Base-by-base conservation (phyloP, 2,888 invertebrate genomes). In the Trachelus iudaicus region DNA sequence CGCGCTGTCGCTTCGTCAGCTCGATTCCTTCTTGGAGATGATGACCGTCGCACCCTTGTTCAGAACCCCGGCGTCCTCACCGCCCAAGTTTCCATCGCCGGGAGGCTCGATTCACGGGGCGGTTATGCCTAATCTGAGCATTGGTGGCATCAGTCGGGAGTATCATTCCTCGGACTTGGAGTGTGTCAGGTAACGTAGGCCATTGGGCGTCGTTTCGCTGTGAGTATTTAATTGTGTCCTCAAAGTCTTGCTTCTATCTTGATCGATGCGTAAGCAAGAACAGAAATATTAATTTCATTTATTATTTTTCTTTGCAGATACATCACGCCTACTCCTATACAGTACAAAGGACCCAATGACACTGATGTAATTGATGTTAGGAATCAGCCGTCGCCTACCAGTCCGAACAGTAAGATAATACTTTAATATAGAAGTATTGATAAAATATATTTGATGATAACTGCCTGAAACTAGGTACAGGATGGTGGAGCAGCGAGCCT, bases 1-100 rank as follows among this genome's bases (percentile, higher is more conserved):
- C 92, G 97, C 98, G 75, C 93, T 99, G 84, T 98, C 98, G 75
- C 93, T 98, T 89, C 95, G 96, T 73, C 98, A 99, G 91, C 93
- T 99, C 87, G 98, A 99, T 91, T 93, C 93, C 73, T 99, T 98
- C 92, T 93, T 99, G 91, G 97, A 97, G 88, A 95, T 95, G 86
- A 97, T 98, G 94, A 96, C 97, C 30, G 93, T 94, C 56, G 95
- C 95, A 76, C 95, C 95, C 79, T 92, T 96, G 83, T 95, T 95
- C 85, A 94, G 95, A 85, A 95, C 96, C 56, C 96, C 97, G 76
- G 94, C 95, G 77, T 94, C 96, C 68, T 94, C 95, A 76, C 94
- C 96, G 79, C 94, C 96, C 30, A 95, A 94, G 86, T 93, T 94
- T 88, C 94, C 94, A 34, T 94, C 93, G 71, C 94, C 94, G 35